Base-by-base conservation (phyloP, 2,888 invertebrate genomes). In the Anodontia alba region DNA sequence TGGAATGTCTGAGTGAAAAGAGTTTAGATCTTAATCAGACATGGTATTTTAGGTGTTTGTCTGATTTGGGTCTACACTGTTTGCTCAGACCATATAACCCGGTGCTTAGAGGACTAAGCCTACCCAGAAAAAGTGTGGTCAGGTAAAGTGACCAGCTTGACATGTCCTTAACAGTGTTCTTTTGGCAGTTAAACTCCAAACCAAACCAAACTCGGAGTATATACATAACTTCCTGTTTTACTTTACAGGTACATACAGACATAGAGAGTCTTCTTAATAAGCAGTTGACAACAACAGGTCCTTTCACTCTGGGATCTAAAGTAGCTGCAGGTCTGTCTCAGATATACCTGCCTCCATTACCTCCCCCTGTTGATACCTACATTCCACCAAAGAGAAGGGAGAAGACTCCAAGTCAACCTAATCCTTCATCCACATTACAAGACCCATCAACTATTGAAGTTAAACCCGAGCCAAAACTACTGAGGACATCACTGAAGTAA, bases 281-380 rank as follows among this genome's bases (percentile, higher is more conserved):
- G 68, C 83, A 88, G 36, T 31, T 88, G 26, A 29, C 74, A 10
- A 75, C 81, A n/a, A 73, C 51, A 17, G 3, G 17, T 20, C 91
- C 91, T 2, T 78, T 74, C 33, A 89, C 91, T 29, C 86, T 94
- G 20, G 93, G 92, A 10, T 88, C 87, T 8, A 91, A 91, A 73
- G 87, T 94, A 23, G 93, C 93, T 10, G 83, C 73, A 0, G 92
- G 92, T 0, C 82, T 94, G 38, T 89, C 92, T 12, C 67, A 66
- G 3, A 89, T 92, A 69, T 94, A 94, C 74, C 90, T 94, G 7
- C 93, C 93, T 12, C 92, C 92, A 12, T 86, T 93, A 5, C 91
- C 92, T 0, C 91, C 91, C 15, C 90, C 92, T 10, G 89, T 90
- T 0, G 87, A 89, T 62, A 83, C 83, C 49, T 80, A 80, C 62